Evolutionary conservation across 1,140 invertebrate genomes (phyloP).

Genomic region (Platyura marginata): DNA sequence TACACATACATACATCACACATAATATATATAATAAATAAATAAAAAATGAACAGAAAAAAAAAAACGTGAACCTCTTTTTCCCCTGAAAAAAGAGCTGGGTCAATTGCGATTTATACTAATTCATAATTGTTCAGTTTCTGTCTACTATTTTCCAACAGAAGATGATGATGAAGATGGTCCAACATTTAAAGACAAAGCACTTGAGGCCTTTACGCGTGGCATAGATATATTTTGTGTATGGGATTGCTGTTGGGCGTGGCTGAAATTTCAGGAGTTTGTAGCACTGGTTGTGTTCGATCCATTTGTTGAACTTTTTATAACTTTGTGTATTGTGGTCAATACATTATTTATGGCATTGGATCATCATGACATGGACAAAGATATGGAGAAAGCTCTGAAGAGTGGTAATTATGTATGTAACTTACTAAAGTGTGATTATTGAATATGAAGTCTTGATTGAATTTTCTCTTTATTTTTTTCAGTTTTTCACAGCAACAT

Average conservation of each 20-base stretch:
- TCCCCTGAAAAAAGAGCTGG: conserved; percentile 24
- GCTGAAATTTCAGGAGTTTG: conserved; percentile 76
- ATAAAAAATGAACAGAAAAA: background rate
- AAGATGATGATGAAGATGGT: conserved; percentile 68
- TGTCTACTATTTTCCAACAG: conserved; percentile 84
- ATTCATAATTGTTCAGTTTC: conserved; percentile 57
- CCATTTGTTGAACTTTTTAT: conserved; percentile 97
- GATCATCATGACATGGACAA: conserved; percentile 90
- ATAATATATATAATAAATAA: background rate
- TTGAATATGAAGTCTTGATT: background rate
- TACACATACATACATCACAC: background rate
- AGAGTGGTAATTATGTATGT: conserved; percentile 89
- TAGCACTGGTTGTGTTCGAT: conserved; percentile 88
- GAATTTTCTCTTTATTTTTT: conserved; percentile 11
- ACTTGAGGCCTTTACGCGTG: conserved; percentile 49
- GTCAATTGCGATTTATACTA: conserved; percentile 40
- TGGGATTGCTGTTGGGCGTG: conserved; percentile 92
- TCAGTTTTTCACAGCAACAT: conserved; percentile 95
- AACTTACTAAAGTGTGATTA: conserved; percentile 1
- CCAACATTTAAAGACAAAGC: conserved; percentile 74
- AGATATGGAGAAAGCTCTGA: conserved; percentile 65
- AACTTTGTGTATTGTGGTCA: conserved; percentile 93
- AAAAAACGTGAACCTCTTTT: conserved; percentile 29
- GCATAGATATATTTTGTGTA: conserved; percentile 85
- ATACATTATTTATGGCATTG: conserved; percentile 95